A percentile compares a stretch with the other conserved stretches of the same genome.
These are phyloP conservation scores for Exephanes ischioxanthus DNA, from an alignment of 2,888 invertebrate species.

Conservation along the genomic window DNA sequence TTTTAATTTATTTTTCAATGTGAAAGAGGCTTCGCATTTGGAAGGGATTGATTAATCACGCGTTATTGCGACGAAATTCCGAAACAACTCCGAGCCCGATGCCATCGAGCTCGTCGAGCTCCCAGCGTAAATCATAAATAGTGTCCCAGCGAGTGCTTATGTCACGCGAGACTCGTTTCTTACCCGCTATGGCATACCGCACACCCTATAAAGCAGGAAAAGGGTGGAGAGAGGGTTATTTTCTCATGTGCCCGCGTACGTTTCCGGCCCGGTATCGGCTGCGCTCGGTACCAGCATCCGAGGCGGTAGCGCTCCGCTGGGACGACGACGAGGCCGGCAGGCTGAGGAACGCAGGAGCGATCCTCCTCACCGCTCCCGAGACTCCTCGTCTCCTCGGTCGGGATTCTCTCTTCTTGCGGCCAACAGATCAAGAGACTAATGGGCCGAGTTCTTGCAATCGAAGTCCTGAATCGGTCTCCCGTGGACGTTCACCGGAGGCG, in stretches of 20 bases:
- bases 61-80: background rate
- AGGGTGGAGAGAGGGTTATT: background rate
- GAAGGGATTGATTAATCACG: background rate
- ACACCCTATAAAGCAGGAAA: slow-evolving; percentile 61
- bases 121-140: slow-evolving; percentile 24
- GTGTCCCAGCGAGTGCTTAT: slow-evolving; percentile 45
- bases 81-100: background rate
- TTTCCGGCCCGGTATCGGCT: background rate
- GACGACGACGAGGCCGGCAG: slow-evolving; percentile 1
- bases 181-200: slow-evolving; percentile 53
- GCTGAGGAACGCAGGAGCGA: slow-evolving; percentile 10
- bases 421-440: slow-evolving; percentile 61
- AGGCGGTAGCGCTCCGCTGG: background rate
- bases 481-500: slow-evolving; percentile 1
- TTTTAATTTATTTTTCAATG: background rate
- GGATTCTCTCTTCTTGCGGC: slow-evolving; percentile 49
- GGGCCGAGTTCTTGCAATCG: slow-evolving; percentile 53
- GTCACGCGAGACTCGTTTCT: slow-evolving; percentile 57
- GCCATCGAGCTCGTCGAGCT: background rate
- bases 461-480: slow-evolving; percentile 33
- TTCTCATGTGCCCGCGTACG: background rate
- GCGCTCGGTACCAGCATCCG: background rate
- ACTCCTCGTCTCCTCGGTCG: slow-evolving; percentile 8
- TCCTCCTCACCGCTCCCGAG: slow-evolving; percentile 3
- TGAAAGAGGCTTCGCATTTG: background rate